These are phyloP conservation scores for Takifugu ocellatus DNA, from an alignment of 2,797 vertebrate species.

Conservation along the genomic window DNA sequence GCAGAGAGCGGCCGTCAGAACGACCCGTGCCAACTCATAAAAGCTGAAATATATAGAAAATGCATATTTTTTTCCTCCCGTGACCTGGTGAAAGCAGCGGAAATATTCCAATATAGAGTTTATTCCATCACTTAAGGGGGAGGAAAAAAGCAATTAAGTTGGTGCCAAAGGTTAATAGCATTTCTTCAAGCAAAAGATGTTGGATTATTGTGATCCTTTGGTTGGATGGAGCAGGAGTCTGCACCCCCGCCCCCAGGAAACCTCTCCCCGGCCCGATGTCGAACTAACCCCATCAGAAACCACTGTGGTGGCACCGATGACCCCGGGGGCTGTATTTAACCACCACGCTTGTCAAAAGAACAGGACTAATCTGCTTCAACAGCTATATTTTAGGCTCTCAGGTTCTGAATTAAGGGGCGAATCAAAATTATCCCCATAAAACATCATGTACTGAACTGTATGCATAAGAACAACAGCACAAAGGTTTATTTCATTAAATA, in stretches of 20 bases:
- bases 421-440: slow-evolving; percentile 21
- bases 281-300: slow-evolving; percentile 57
- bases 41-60: slow-evolving; percentile 37
- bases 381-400: slow-evolving; percentile 14
- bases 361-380: slow-evolving; percentile 39
- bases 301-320: slow-evolving; percentile 46
- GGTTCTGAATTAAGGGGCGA: slow-evolving; percentile 32
- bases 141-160: slow-evolving; percentile 66
- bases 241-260: slow-evolving; percentile 69
- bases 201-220: slow-evolving; percentile 51
- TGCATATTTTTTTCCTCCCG: slow-evolving; percentile 38
- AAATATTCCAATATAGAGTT: slow-evolving; percentile 42
- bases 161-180: slow-evolving; percentile 71
- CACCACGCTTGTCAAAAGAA: slow-evolving; percentile 56
- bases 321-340: slow-evolving; percentile 51
- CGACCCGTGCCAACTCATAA: slow-evolving; percentile 23
- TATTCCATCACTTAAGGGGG: slow-evolving; percentile 24
- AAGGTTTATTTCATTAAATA: slow-evolving; percentile 40
- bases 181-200: slow-evolving; percentile 55
- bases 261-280: slow-evolving; percentile 57
- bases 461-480: slow-evolving; percentile 38
- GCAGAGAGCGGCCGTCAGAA: slow-evolving; percentile 12
- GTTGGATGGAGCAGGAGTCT: slow-evolving; percentile 63
- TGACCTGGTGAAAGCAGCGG: slow-evolving; percentile 32
- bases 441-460: slow-evolving; percentile 37